Percentiles rank a stretch among this genome's conserved stretches.
Conservation (phyloP, 2,113 vertebrate genomes). For the Thamnophis sirtalis region DNA sequence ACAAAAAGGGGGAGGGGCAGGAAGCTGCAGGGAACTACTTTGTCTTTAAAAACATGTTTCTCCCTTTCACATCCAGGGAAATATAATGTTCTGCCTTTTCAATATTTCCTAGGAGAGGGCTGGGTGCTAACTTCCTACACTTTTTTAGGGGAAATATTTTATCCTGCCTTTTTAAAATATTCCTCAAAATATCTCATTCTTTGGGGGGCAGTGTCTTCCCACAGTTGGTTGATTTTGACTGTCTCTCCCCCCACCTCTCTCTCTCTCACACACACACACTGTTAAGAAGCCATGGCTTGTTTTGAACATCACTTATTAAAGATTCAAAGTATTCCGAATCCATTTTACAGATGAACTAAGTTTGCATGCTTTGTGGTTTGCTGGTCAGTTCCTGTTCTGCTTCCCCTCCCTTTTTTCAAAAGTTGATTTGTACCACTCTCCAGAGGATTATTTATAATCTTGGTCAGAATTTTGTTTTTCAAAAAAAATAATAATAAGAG, state of each 20-base stretch:
- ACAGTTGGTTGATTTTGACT: not conserved
- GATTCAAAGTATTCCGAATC: not conserved
- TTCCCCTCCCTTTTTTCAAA: not conserved
- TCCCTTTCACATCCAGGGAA: no score
- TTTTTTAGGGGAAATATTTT: no score
- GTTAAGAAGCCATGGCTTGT: not conserved
- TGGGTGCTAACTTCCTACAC: no score
- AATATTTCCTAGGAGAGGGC: no score
- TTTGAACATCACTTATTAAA: not conserved
- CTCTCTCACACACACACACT: not conserved
- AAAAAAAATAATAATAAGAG: not conserved
- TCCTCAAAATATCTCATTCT: no score
- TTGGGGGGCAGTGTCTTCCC: no score
- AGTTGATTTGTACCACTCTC: not conserved
- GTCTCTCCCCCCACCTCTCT: not conserved
- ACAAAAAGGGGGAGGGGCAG: no score
- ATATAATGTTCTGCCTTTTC: no score
- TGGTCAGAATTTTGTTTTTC: not conserved
- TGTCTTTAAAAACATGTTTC: no score
- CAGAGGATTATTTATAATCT: not conserved
- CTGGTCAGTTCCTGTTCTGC: not conserved
- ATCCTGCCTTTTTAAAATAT: no score
- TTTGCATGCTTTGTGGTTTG: not conserved
- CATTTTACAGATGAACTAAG: not conserved
- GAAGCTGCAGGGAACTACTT: no score